A percentile compares a stretch with the other conserved stretches of the same genome.
Evolutionary conservation across 2,888 invertebrate genomes (phyloP).

Genomic region (Desoria tigrina): DNA sequence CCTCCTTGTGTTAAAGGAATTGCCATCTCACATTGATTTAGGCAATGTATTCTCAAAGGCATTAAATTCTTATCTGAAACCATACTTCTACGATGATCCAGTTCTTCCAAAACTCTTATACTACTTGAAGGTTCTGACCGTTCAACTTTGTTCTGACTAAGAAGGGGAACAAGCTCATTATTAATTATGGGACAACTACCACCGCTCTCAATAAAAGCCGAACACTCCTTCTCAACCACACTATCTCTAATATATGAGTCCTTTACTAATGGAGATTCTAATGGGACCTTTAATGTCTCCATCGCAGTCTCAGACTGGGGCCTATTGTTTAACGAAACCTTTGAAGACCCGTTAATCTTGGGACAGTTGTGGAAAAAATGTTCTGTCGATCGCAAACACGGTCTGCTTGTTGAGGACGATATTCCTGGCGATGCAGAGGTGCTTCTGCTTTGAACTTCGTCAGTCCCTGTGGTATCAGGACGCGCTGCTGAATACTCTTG

Average conservation of each 20-base stretch:
- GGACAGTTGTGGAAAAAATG: neutral
- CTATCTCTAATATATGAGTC: neutral
- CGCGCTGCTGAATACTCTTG: neutral
- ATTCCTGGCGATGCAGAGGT: too few species aligned
- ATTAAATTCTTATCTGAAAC: neutral
- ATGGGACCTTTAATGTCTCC: too few species aligned
- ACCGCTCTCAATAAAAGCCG: neutral
- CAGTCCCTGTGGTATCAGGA: too few species aligned
- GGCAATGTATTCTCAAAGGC: neutral
- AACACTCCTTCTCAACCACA: neutral
- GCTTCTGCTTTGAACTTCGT: too few species aligned
- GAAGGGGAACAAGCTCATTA: neutral
- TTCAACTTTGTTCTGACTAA: neutral
- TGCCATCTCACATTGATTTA: neutral
- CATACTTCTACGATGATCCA: neutral
- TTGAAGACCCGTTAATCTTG: neutral
- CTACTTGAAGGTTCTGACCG: too few species aligned
- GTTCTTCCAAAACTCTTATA: too few species aligned
- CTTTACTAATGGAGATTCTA: too few species aligned
- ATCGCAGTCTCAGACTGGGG: too few species aligned
- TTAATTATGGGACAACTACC: neutral
- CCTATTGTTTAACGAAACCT: too few species aligned
- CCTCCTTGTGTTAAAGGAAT: neutral
- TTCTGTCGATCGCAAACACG: neutral
- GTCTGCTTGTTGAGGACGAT: too few species aligned